A percentile compares a stretch with the other conserved stretches of the same genome.
Evolutionary conservation across 2,797 vertebrate species (phyloP).

Genomic region (Yasuhikotakia modesta): DNA sequence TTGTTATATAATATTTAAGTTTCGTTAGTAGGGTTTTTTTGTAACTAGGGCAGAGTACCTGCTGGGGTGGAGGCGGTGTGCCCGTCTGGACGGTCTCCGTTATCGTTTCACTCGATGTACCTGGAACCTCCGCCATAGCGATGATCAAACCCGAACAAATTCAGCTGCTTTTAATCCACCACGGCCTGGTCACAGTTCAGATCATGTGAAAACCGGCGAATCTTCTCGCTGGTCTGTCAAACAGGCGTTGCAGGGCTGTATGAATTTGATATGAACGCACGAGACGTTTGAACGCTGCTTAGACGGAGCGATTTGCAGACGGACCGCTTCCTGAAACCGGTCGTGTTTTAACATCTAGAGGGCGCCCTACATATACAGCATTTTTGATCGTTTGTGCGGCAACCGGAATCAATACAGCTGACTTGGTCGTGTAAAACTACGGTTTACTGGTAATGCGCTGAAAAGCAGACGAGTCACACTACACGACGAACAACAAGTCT

Average conservation of each 20-base stretch:
- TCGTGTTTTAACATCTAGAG: not conserved
- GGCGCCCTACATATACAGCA: not conserved
- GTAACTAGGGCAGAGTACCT: slow-evolving; percentile 63
- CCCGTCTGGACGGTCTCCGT: slow-evolving; percentile 78
- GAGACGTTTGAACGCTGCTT: not conserved
- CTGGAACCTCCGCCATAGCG: slow-evolving; percentile 80
- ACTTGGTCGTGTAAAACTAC: not conserved
- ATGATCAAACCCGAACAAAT: slow-evolving; percentile 61
- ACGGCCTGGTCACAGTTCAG: not conserved
- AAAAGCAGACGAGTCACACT: not conserved
- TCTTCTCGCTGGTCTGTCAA: not conserved
- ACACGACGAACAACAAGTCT: not conserved
- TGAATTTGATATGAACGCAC: slow-evolving; percentile 10
- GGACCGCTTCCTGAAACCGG: slow-evolving; percentile 6
- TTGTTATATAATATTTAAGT: not conserved
- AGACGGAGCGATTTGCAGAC: slow-evolving; percentile 24
- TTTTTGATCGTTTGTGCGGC: not conserved
- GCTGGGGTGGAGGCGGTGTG: slow-evolving; percentile 79
- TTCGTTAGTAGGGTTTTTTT: not conserved
- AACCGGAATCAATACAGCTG: not conserved
- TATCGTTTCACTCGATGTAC: slow-evolving; percentile 82
- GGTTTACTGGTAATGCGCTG: not conserved
- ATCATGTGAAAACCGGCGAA: not conserved
- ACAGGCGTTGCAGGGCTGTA: not conserved
- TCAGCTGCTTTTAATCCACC: not conserved